Evolutionary conservation across 1,140 invertebrate genomes (phyloP), one percentile per base, ranked within the genome.

Genomic region (Coboldia fuscipes): DNA sequence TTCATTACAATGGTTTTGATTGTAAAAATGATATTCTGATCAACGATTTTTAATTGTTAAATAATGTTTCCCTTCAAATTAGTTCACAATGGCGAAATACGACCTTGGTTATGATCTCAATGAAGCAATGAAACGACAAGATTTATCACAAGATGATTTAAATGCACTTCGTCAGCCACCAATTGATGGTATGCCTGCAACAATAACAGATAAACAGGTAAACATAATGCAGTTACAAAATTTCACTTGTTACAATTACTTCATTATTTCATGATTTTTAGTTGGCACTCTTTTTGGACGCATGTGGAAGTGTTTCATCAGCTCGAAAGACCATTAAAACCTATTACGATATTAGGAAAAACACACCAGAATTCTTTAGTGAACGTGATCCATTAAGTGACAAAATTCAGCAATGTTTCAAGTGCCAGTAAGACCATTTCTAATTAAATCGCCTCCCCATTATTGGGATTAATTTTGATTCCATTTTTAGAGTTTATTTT

Each of bases 341-440:
- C 37, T 72, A 71, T 47, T 73, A 66, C 42, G 53, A 51, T 19
- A 45, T 62, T 26, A 58, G 63, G 33, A 58, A 59, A 31, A 62
- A 59, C 37, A 55, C 56, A 0, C 63, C 69, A 0, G 66, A 72
- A 43, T 61, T 72, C 34, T 73, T 72, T 40, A 51, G 54, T 34
- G 56, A 65, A 20, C 47, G 67, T 35, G 49, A 64, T 40, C 39
- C 45, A 6, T 41, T 30, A 1, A 19, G 35, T 2, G 47, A 49
- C 10, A 35, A 41, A 40, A 33, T 58, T n/a, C 44, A 53, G 29
- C 44, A 46, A 15, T 38, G 37, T 14, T 16, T 38, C 6, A 13
- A 20, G n/a, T 23, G 34, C 26, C 37, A 38, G 34, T 35, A 35
- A 34, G 15, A 13, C 13, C 1, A 12, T 30, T 9, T 18, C 9